These are phyloP conservation scores for Neoseiulus cucumeris DNA, from an alignment of 1,140 invertebrate genomes.

Conservation along the genomic window DNA sequence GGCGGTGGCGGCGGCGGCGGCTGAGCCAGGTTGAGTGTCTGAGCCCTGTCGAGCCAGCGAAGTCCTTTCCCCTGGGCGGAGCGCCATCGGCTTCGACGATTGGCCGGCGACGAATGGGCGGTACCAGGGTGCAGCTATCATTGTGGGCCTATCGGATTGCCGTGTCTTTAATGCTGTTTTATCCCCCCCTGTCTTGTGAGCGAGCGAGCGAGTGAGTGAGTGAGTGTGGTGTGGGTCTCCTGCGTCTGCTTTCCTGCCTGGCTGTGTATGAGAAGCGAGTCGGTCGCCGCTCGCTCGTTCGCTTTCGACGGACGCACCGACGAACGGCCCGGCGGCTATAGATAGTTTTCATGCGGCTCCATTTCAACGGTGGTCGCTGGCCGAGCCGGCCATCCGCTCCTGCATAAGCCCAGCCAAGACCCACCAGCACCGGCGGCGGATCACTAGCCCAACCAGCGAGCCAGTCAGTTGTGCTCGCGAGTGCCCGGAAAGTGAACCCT, in stretches of 20 bases:
- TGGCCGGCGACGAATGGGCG: not conserved
- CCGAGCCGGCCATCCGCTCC: not conserved
- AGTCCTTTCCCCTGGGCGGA: not conserved
- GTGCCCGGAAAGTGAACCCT: not conserved
- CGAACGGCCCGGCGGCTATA: not conserved
- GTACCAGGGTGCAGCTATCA: conserved; percentile 7
- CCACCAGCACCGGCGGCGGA: not conserved
- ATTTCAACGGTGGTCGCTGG: conserved; percentile 9
- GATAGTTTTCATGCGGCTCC: conserved; percentile 11
- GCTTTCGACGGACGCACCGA: not conserved
- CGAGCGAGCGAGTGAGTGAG: not conserved
- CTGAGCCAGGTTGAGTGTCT: too few relatives aligned
- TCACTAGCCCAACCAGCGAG: not conserved
- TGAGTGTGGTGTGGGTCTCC: not conserved
- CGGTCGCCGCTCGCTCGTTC: not conserved
- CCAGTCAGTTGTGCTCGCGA: conserved; percentile 8
- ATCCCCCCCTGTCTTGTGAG: not conserved
- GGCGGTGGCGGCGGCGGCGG: too few relatives aligned
- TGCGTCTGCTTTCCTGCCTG: not conserved
- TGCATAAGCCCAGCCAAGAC: not conserved
- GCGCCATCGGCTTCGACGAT: not conserved
- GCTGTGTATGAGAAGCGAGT: not conserved
- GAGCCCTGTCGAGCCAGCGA: too few relatives aligned
- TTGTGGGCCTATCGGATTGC: conserved; percentile 11
- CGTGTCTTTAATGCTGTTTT: conserved; percentile 12